Conservation (phyloP, 2,888 invertebrate genomes). For the Aethes cnicana region DNA sequence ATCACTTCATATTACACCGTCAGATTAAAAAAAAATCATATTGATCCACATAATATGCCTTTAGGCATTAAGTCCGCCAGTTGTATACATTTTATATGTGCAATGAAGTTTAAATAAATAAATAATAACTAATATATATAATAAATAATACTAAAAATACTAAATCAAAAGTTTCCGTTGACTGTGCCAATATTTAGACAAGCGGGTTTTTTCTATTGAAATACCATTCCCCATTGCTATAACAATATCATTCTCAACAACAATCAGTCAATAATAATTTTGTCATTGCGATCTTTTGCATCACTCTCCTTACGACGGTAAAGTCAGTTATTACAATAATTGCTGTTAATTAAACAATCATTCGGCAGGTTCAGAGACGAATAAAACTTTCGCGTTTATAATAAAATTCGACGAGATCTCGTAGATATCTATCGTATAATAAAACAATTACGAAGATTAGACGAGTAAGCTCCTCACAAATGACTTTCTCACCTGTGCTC, state of each 20-base stretch:
- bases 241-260: neutral
- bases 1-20: too few relatives aligned
- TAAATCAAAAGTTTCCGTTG: too few relatives aligned
- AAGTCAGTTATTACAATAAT: slow-evolving; percentile 3
- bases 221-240: neutral
- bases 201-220: too few relatives aligned
- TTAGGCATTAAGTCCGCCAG: too few relatives aligned
- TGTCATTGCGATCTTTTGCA: slow-evolving; percentile 9
- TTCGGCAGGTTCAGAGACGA: slow-evolving; percentile 23
- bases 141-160: too few relatives aligned
- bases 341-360: slow-evolving; percentile 36
- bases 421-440: slow-evolving; percentile 4
- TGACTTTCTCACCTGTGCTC: neutral
- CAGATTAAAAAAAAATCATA: too few relatives aligned
- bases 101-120: too few relatives aligned
- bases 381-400: slow-evolving; percentile 38
- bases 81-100: too few relatives aligned
- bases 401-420: slow-evolving; percentile 46
- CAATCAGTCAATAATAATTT: too few relatives aligned
- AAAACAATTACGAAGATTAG: neutral
- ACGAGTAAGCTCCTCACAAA: neutral
- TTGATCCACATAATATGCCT: too few relatives aligned
- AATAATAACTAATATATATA: too few relatives aligned
- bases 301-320: neutral
- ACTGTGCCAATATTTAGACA: too few relatives aligned